These are phyloP conservation scores for Archilochus colubris DNA, from an alignment of 2,113 vertebrate genomes.

Conservation along the genomic window DNA sequence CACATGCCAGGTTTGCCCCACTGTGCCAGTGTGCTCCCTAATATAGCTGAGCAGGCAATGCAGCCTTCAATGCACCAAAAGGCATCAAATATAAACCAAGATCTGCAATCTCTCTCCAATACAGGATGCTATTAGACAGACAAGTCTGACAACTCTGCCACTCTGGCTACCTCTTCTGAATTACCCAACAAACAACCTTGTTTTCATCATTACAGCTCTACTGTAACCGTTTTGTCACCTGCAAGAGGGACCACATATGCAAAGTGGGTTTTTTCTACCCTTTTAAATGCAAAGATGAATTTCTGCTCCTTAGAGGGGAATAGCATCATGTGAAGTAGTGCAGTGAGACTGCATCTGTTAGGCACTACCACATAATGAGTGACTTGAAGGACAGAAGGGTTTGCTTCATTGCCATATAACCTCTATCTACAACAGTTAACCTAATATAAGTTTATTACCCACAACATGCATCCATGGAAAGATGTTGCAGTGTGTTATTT, in stretches of 20 bases:
- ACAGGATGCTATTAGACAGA: background rate
- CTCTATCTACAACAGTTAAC: background rate
- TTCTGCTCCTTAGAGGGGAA: background rate
- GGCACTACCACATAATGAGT: background rate
- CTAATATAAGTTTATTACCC: background rate
- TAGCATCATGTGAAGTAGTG: fast-evolving
- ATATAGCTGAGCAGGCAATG: background rate
- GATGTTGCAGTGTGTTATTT: background rate
- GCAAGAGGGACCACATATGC: fast-evolving
- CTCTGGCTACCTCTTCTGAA: background rate
- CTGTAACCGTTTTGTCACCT: fast-evolving
- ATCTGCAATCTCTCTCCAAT: background rate
- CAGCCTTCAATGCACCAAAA: background rate
- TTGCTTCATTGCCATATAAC: background rate
- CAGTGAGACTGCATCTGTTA: background rate
- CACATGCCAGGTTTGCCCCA: fast-evolving
- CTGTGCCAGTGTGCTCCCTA: fast-evolving
- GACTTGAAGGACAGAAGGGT: background rate
- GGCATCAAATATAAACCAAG: background rate
- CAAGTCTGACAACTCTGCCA: background rate
- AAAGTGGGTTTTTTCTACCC: background rate
- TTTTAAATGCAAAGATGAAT: background rate
- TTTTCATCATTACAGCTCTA: background rate
- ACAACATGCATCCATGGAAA: background rate
- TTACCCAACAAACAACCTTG: background rate